Conservation (phyloP, 2,113 vertebrate genomes). For the Fulica atra region DNA sequence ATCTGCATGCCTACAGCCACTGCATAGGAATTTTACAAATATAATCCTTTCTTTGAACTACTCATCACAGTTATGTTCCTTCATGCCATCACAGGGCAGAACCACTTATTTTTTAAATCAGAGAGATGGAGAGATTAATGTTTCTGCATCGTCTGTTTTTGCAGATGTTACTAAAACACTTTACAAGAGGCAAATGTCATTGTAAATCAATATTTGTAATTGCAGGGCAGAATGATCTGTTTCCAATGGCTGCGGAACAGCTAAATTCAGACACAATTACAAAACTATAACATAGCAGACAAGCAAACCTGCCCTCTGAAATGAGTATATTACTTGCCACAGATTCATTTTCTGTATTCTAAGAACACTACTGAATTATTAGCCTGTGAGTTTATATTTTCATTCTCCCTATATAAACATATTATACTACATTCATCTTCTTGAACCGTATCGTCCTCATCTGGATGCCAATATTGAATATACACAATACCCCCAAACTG, state of each 20-base stretch:
- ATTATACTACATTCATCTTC: not conserved
- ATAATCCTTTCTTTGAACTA: constrained; percentile 20
- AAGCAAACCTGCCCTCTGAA: not conserved
- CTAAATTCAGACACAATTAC: constrained; percentile 15
- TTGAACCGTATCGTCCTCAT: not conserved
- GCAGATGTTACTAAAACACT: constrained; percentile 24
- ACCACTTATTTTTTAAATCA: not conserved
- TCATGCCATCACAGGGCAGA: not conserved
- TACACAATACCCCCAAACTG: not conserved
- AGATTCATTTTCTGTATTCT: not conserved
- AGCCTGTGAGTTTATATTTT: not conserved
- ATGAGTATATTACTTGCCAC: not conserved
- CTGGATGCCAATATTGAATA: not conserved
- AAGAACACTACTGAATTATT: not conserved
- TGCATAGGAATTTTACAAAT: not conserved
- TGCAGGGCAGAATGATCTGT: constrained; percentile 22
- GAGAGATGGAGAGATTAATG: constrained; percentile 33
- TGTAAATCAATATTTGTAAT: constrained; percentile 56
- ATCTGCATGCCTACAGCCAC: not conserved
- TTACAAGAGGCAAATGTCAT: constrained; percentile 9
- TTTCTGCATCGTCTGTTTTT: constrained; percentile 29
- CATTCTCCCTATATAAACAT: not conserved
- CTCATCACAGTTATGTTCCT: not conserved
- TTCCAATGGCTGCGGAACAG: not conserved
- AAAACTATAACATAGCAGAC: not conserved